Conservation (phyloP, 1,140 invertebrate species). For the Samia ricini region DNA sequence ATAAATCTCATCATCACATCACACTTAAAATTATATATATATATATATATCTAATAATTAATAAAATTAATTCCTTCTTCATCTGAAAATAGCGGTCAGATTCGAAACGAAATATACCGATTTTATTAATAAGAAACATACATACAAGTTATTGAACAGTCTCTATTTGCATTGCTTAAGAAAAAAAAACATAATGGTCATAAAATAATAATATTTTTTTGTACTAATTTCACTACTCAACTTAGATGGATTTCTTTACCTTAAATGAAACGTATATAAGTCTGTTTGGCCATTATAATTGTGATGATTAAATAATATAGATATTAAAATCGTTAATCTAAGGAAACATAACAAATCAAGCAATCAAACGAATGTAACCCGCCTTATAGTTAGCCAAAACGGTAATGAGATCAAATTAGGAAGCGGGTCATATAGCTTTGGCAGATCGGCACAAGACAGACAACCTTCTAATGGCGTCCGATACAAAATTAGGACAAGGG, state of each 20-base stretch:
- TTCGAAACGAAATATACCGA: background rate
- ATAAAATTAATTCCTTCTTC: conserved; percentile 11
- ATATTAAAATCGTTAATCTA: too few relatives aligned
- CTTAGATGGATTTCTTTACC: conserved; percentile 41
- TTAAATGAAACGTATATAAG: background rate
- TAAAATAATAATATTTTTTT: conserved; percentile 53
- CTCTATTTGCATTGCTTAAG: conserved; percentile 27
- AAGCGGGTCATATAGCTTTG: background rate
- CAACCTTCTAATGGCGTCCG: background rate
- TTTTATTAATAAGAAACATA: conserved; percentile 4
- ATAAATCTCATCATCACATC: conserved; percentile 1
- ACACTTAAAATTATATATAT: conserved; percentile 44
- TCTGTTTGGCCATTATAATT: too few relatives aligned
- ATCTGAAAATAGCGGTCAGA: background rate
- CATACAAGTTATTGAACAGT: conserved; percentile 51
- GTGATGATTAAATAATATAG: too few relatives aligned
- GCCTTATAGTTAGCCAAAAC: conserved; percentile 10
- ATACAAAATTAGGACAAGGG: background rate
- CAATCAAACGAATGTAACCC: too few relatives aligned
- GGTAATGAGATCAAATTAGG: conserved; percentile 58
- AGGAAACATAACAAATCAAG: too few relatives aligned
- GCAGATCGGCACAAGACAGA: background rate
- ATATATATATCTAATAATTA: too few relatives aligned
- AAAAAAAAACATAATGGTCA: conserved; percentile 4
- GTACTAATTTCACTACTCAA: conserved; percentile 66